phyloP scores from a whole-genome alignment of 1,140 invertebrate species.

The Pseudomyrmex dendroicus region DNA sequence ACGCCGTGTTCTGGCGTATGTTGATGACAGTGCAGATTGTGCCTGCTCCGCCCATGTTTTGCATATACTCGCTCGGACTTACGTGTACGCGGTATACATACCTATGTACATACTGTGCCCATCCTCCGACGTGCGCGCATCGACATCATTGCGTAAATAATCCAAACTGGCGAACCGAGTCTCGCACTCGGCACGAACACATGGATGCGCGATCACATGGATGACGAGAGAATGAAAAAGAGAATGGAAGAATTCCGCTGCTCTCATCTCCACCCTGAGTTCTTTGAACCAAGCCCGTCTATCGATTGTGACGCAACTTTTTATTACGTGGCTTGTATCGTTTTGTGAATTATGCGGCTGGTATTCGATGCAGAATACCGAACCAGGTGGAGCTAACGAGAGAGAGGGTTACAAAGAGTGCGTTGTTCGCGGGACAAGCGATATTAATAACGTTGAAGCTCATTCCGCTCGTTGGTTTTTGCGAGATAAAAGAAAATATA shows the following conservation, averaged over 20 bases:
- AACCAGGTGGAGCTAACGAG: constrained; percentile 23
- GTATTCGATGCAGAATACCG: constrained; percentile 56
- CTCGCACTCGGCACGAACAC: constrained; percentile 6
- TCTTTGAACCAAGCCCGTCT: constrained; percentile 41
- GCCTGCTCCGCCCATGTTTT: constrained; percentile 78
- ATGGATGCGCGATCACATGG: constrained; percentile 11
- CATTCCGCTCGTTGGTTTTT: constrained; percentile 47
- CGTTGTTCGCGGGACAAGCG: constrained; percentile 56
- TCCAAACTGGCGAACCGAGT: constrained; percentile 54
- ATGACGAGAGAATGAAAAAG: constrained; percentile 1
- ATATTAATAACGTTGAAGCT: constrained; percentile 56
- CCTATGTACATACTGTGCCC: constrained; percentile 47
- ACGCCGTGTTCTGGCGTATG: constrained; percentile 74
- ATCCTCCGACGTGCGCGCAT: constrained; percentile 45
- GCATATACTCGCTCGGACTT: constrained; percentile 70
- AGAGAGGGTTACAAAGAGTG: constrained; percentile 52
- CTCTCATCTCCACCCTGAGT: constrained; percentile 36
- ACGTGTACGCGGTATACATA: constrained; percentile 66
- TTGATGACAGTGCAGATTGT: constrained; percentile 81
- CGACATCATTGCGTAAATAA: constrained; percentile 71
- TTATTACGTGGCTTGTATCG: constrained; percentile 57
- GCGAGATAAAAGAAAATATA: constrained; percentile 35
- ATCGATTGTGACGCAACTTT: constrained; percentile 51
- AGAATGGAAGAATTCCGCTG: constrained; percentile 29
- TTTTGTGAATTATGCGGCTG: constrained; percentile 55